A percentile compares a stretch with the other conserved stretches of the same genome.
Conservation (phyloP, 1,140 invertebrate genomes). For the Arion vulgaris region DNA sequence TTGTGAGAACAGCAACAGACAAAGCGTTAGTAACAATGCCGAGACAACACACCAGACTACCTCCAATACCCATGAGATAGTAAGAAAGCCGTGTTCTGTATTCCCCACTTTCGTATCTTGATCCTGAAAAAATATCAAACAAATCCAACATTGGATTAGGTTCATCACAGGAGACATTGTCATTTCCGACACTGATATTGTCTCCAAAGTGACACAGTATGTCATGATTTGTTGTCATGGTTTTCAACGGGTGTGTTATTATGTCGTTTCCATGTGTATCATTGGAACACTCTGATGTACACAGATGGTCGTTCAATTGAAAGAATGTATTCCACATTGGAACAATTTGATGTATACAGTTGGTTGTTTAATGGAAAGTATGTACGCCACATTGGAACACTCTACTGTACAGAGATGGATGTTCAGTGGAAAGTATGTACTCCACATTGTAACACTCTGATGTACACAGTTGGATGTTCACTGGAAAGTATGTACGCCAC, state of each 20-base stretch:
- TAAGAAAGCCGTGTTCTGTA: constrained; percentile 50
- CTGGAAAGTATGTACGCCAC: no score
- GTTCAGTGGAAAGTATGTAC: no score
- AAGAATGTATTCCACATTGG: no score
- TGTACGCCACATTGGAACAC: no score
- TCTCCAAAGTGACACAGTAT: not conserved
- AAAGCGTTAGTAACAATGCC: constrained; percentile 70
- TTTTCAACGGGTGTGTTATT: not conserved
- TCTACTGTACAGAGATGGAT: no score
- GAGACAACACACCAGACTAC: constrained; percentile 62
- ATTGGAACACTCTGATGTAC: not conserved
- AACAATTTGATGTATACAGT: no score
- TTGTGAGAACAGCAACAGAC: constrained; percentile 68
- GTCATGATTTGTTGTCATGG: not conserved
- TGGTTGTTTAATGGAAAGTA: no score
- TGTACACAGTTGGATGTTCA: not conserved
- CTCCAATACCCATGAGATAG: constrained; percentile 68
- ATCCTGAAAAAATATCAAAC: not conserved
- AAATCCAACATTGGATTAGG: not conserved
- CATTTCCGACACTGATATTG: not conserved
- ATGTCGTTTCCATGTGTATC: not conserved
- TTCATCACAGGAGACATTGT: not conserved
- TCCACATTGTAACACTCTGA: not conserved
- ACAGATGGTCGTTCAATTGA: not conserved
- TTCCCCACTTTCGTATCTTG: not conserved